Conservation (phyloP, 2,888 invertebrate species). For the Prenolepis imparis region DNA sequence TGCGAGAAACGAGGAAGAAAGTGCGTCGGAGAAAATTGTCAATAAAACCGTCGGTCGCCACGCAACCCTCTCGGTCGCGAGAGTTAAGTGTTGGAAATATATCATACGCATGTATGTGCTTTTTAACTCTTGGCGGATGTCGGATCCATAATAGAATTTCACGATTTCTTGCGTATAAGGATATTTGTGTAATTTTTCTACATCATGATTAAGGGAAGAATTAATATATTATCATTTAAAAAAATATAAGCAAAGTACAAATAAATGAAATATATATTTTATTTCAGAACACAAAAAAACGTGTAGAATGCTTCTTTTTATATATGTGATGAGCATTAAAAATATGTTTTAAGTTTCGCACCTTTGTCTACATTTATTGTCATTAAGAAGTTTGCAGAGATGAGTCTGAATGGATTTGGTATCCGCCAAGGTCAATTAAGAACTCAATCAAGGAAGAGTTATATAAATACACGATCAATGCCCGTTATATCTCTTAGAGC, state of each 20-base stretch:
- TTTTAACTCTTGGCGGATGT: background rate
- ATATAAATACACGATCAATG: background rate
- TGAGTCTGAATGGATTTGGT: background rate
- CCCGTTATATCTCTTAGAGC: background rate
- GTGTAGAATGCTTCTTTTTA: background rate
- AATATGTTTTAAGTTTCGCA: background rate
- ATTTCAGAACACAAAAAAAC: background rate
- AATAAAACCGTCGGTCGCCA: slow-evolving; percentile 28
- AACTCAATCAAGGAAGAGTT: background rate
- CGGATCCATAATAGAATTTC: background rate
- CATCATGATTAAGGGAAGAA: background rate
- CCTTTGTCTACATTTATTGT: background rate
- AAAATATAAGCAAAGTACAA: background rate
- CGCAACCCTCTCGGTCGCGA: background rate
- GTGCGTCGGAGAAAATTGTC: slow-evolving; percentile 25
- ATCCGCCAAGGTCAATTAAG: too few species aligned
- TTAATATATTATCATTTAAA: background rate
- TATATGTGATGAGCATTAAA: background rate
- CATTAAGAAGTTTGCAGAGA: background rate
- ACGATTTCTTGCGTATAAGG: background rate
- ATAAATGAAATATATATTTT: background rate
- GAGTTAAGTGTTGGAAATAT: background rate
- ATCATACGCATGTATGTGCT: background rate
- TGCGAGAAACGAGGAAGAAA: slow-evolving; percentile 19
- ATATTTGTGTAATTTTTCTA: background rate